Percentiles rank a stretch among this genome's conserved stretches.
phyloP scores from a whole-genome alignment of 35 echinoderm and acorn worm genomes.

The Nesometra sesokonis region DNA sequence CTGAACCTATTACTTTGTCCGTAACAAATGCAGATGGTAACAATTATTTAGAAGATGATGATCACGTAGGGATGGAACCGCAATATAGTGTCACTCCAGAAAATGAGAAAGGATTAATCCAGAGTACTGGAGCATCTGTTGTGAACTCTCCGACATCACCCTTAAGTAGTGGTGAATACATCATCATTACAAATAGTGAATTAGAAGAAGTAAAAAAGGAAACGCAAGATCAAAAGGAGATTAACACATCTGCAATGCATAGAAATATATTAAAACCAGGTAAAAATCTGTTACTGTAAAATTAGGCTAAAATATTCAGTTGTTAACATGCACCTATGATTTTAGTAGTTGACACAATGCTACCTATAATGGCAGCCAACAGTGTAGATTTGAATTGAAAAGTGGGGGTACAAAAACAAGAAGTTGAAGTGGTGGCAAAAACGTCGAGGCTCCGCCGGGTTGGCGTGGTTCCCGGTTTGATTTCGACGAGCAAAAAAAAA shows the following conservation, averaged over 20 bases:
- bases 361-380: too few relatives aligned
- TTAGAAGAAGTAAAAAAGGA: conserved; percentile 55
- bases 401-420: too few relatives aligned
- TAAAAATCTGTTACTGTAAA: neutral
- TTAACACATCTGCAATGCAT: conserved; percentile 60
- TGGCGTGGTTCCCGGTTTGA: too few relatives aligned
- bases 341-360: too few relatives aligned
- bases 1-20: neutral
- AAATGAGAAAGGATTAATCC: neutral
- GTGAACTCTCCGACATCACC: conserved; percentile 18
- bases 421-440: too few relatives aligned
- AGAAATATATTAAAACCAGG: conserved; percentile 97
- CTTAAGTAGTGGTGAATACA: conserved; percentile 32
- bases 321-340: too few relatives aligned
- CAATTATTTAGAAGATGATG: neutral
- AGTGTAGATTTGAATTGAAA: too few relatives aligned
- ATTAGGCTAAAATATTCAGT: too few relatives aligned
- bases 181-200: conserved; percentile 75
- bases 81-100: neutral
- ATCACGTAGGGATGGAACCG: neutral
- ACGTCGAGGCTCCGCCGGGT: too few relatives aligned
- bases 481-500: too few relatives aligned
- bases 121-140: neutral
- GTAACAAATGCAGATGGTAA: neutral
- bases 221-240: conserved; percentile 2